A percentile compares a stretch with the other conserved stretches of the same genome.
These are phyloP conservation scores for Anoplius nigerrimus DNA, from an alignment of 2,888 invertebrate genomes.

Conservation along the genomic window DNA sequence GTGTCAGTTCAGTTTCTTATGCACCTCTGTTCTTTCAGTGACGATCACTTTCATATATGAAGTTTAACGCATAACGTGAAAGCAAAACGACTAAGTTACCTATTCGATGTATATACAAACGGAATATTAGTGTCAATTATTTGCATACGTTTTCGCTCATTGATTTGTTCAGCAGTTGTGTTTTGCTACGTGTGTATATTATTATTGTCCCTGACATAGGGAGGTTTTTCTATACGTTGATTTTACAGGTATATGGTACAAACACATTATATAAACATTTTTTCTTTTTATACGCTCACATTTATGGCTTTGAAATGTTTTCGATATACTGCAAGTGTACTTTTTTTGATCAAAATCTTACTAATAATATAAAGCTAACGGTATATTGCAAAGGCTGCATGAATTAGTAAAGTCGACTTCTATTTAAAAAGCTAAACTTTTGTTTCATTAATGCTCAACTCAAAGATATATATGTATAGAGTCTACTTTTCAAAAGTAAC, in stretches of 20 bases:
- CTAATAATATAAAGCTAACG: constrained; percentile 12
- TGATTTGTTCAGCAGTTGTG: no score
- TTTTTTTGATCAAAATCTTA: neutral
- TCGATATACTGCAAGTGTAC: constrained; percentile 1
- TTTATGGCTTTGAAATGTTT: neutral
- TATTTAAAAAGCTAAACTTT: constrained; percentile 28
- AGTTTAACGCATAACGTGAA: no score
- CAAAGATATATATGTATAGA: no score
- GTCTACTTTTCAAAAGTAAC: constrained; percentile 9
- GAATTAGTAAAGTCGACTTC: constrained; percentile 28
- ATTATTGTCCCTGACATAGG: constrained; percentile 9
- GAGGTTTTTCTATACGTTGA: constrained; percentile 33
- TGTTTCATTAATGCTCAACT: constrained; percentile 32
- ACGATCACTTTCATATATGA: constrained; percentile 15
- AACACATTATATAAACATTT: constrained; percentile 20
- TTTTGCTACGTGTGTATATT: no score
- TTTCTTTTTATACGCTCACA: neutral
- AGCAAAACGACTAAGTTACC: no score
- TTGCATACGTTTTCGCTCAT: constrained; percentile 18
- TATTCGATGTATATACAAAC: neutral
- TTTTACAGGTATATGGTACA: constrained; percentile 29
- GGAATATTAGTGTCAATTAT: constrained; percentile 33
- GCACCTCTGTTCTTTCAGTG: constrained; percentile 38
- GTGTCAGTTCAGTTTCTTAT: constrained; percentile 30
- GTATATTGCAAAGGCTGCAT: constrained; percentile 20